A percentile compares a stretch with the other conserved stretches of the same genome.
These are phyloP conservation scores for Ethmia dodecea DNA, from an alignment of 2,888 invertebrate genomes.

Conservation along the genomic window DNA sequence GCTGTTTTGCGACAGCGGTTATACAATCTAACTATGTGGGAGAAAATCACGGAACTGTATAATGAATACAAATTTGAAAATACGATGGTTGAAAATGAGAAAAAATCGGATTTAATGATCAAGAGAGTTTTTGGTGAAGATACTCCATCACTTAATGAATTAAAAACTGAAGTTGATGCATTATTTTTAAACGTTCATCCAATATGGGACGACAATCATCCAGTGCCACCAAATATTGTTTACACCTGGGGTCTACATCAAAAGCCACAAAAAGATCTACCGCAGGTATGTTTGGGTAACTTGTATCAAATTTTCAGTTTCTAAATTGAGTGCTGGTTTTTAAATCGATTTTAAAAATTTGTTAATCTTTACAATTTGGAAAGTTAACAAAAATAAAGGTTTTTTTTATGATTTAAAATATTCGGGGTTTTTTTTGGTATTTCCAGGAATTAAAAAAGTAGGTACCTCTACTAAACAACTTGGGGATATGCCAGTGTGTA, in stretches of 20 bases:
- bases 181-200: constrained; percentile 55
- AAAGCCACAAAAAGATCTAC: constrained; percentile 42
- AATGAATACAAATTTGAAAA: constrained; percentile 15
- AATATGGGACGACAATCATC: constrained; percentile 40
- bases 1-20: constrained; percentile 18
- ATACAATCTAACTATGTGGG: constrained; percentile 30
- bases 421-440: too few species aligned
- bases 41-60: constrained; percentile 29
- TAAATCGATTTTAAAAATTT: too few species aligned
- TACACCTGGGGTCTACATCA: constrained; percentile 57
- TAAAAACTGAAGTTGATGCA: constrained; percentile 39
- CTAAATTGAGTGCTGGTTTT: too few species aligned
- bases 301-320: too few species aligned
- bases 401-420: too few species aligned
- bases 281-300: constrained; percentile 42
- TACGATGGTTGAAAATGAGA: constrained; percentile 4
- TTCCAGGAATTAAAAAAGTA: too few species aligned
- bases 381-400: too few species aligned
- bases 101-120: constrained; percentile 18
- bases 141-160: constrained; percentile 23
- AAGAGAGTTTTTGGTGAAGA: constrained; percentile 27
- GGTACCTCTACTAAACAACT: too few species aligned
- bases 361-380: too few species aligned
- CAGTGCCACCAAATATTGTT: constrained; percentile 49
- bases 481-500: too few species aligned